A percentile compares a stretch with the other conserved stretches of the same genome.
Evolutionary conservation across 2,888 invertebrate species (phyloP).

Genomic region (Trachelus iudaicus): DNA sequence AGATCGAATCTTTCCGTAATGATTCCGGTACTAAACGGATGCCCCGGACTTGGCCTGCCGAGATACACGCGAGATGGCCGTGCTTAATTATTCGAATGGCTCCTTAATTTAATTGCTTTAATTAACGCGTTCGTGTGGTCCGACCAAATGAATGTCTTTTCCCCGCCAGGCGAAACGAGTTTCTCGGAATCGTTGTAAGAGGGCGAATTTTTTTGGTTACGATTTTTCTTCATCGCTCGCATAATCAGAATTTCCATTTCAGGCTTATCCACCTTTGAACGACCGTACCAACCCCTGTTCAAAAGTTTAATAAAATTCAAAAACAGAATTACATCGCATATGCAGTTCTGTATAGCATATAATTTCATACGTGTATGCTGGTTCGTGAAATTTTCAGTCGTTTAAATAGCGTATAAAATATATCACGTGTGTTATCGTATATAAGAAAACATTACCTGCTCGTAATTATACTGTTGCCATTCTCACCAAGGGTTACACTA

Average conservation of each 20-base stretch:
- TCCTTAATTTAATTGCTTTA: constrained; percentile 40
- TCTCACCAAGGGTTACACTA: neutral
- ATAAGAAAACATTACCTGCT: neutral
- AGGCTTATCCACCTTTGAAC: neutral
- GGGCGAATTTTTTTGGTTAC: constrained; percentile 10
- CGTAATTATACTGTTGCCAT: neutral
- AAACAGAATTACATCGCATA: neutral
- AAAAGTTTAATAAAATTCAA: neutral
- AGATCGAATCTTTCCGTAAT: neutral
- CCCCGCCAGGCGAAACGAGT: neutral
- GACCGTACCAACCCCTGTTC: neutral
- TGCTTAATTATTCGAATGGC: constrained; percentile 40
- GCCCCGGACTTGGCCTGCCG: neutral
- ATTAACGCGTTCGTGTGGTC: constrained; percentile 27
- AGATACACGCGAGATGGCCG: constrained; percentile 7
- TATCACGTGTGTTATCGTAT: neutral
- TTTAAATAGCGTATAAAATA: neutral
- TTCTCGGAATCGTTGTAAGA: neutral
- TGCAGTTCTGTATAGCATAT: neutral
- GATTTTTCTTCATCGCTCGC: constrained; percentile 8
- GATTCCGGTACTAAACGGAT: neutral
- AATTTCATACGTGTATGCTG: neutral
- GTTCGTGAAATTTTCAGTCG: neutral
- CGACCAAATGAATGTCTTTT: constrained; percentile 16
- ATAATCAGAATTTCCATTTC: constrained; percentile 9